phyloP scores from a whole-genome alignment of 2,888 invertebrate species.

The Caenorhabditis wallacei region DNA sequence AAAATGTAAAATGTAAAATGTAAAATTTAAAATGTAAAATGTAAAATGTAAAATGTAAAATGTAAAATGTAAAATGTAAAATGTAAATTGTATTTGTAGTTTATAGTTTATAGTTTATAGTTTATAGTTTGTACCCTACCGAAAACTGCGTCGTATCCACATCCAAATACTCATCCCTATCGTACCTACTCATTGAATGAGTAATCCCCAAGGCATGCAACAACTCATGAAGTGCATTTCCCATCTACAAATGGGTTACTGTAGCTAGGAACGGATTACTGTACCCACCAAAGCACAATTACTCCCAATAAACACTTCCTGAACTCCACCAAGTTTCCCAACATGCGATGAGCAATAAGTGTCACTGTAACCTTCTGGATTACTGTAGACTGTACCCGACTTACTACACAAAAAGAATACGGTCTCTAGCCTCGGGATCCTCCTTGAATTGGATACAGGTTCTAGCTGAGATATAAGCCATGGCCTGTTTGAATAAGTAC shows the following conservation, averaged over 20 bases:
- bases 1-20: too few species aligned
- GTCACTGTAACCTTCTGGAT: not conserved
- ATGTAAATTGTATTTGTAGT: not conserved
- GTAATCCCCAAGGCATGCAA: constrained; percentile 10
- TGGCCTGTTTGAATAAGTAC: not conserved
- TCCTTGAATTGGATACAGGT: constrained; percentile 12
- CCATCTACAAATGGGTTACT: constrained; percentile 18
- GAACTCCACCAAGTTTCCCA: not conserved
- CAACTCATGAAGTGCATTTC: constrained; percentile 21
- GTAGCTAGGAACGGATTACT: not conserved
- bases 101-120: too few species aligned
- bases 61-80: too few species aligned
- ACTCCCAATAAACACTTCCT: not conserved
- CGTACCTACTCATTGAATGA: constrained; percentile 20
- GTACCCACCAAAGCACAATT: not conserved
- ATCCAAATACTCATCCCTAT: constrained; percentile 23
- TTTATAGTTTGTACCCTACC: too few species aligned
- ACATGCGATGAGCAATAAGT: constrained; percentile 1
- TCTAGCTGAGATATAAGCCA: not conserved
- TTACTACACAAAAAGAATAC: constrained; percentile 5
- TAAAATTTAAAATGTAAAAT: too few species aligned
- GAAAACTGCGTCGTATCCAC: not conserved
- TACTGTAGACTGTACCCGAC: constrained; percentile 5
- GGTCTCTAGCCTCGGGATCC: not conserved
- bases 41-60: too few species aligned